Percentiles rank a stretch among this genome's conserved stretches.
Evolutionary conservation across 2,888 invertebrate species (phyloP).

Genomic region (Platynereis dumerilii): DNA sequence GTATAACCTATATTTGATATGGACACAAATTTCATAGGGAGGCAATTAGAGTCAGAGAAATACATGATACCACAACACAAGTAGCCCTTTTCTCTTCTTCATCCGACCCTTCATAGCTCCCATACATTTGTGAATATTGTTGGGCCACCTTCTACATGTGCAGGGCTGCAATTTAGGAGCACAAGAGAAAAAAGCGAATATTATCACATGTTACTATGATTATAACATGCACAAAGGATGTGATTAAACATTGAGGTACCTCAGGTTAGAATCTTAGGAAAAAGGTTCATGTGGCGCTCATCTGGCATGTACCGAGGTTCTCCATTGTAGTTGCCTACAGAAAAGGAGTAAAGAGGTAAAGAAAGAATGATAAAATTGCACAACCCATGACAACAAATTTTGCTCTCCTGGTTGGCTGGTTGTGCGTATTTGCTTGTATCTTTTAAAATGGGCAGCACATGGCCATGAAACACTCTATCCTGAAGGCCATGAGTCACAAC

Average conservation of each 20-base stretch:
- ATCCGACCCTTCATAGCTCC: not conserved
- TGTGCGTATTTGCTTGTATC: slow-evolving; percentile 42
- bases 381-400: slow-evolving; percentile 49
- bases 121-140: not conserved
- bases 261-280: slow-evolving; percentile 11
- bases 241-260: slow-evolving; percentile 72
- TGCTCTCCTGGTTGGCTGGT: slow-evolving; percentile 51
- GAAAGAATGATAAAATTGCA: slow-evolving; percentile 43
- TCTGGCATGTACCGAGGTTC: slow-evolving; percentile 4
- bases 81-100: slow-evolving; percentile 8
- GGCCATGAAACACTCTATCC: slow-evolving; percentile 32
- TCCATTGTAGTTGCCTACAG: slow-evolving; percentile 14
- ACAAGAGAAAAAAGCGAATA: slow-evolving; percentile 70
- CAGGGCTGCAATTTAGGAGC: not conserved
- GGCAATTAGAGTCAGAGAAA: slow-evolving; percentile 16
- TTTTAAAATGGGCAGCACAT: slow-evolving; percentile 32
- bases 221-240: slow-evolving; percentile 76
- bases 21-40: slow-evolving; percentile 1
- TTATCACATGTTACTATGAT: slow-evolving; percentile 77
- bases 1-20: too few relatives aligned
- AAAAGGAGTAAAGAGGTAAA: slow-evolving; percentile 49
- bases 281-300: not conserved
- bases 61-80: slow-evolving; percentile 14
- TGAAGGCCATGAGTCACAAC: slow-evolving; percentile 34
- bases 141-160: not conserved